phyloP scores from a whole-genome alignment of 2,888 invertebrate species.

The Amiota communis region DNA sequence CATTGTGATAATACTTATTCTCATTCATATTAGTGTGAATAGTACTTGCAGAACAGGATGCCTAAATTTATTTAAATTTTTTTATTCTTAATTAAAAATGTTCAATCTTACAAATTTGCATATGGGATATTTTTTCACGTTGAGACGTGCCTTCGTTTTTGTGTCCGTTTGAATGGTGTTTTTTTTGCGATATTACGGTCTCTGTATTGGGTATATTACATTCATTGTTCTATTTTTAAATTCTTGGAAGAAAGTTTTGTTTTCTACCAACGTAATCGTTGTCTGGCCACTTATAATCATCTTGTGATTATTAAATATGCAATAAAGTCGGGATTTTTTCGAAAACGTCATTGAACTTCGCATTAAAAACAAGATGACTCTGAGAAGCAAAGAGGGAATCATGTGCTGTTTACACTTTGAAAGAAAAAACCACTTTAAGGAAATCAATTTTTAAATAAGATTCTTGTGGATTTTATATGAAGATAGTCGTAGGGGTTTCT shows the following conservation, averaged over 20 bases:
- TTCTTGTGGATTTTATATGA: too few relatives aligned
- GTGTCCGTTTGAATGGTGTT: neutral
- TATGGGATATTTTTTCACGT: neutral
- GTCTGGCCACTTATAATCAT: too few relatives aligned
- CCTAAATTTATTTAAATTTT: too few relatives aligned
- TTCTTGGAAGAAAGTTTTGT: constrained; percentile 6
- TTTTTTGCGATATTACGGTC: too few relatives aligned
- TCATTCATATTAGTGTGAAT: too few relatives aligned
- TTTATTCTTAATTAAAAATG: too few relatives aligned
- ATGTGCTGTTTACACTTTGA: neutral
- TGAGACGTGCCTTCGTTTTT: constrained; percentile 22
- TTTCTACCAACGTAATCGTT: too few relatives aligned
- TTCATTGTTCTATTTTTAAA: constrained; percentile 5
- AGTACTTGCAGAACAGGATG: too few relatives aligned
- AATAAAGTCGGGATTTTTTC: neutral
- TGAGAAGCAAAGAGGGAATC: too few relatives aligned
- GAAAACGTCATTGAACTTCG: constrained; percentile 23
- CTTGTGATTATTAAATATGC: neutral
- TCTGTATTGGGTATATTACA: neutral
- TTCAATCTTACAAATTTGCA: neutral
- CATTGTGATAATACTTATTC: too few relatives aligned
- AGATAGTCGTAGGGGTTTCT: too few relatives aligned
- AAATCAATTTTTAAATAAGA: neutral
- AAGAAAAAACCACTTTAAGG: neutral
- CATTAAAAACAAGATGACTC: too few relatives aligned